Percentiles rank a stretch among this genome's conserved stretches.
These are phyloP conservation scores for Chrysocyon brachyurus DNA, from an alignment of 2,797 vertebrate species.

Conservation along the genomic window DNA sequence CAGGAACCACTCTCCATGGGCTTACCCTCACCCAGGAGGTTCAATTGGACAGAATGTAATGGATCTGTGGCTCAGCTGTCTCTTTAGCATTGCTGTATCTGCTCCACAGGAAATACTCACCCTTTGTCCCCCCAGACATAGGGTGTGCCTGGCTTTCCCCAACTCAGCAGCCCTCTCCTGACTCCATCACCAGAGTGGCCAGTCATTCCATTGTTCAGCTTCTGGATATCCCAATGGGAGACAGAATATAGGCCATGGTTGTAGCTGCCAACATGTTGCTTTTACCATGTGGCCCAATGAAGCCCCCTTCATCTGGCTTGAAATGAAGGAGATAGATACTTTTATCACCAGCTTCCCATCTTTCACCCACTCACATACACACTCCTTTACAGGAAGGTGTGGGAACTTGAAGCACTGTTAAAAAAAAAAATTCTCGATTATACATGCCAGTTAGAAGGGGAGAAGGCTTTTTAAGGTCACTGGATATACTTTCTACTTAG, in stretches of 20 bases:
- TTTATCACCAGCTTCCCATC: neutral
- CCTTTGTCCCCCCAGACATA: neutral
- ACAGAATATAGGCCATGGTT: neutral
- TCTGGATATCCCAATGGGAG: neutral
- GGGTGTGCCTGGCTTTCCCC: neutral
- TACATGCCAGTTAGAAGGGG: conserved; percentile 75
- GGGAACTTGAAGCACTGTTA: neutral
- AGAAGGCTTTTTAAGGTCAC: conserved; percentile 84
- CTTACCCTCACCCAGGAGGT: neutral
- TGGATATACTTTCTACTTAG: conserved; percentile 82
- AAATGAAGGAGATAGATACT: neutral
- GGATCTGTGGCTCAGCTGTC: neutral
- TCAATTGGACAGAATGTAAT: neutral
- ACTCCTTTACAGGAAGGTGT: neutral
- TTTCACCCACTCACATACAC: neutral
- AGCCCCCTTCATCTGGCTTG: neutral
- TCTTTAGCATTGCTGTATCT: neutral
- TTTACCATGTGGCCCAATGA: neutral
- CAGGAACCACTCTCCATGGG: neutral
- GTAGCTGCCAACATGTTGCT: neutral
- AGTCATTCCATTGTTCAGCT: neutral
- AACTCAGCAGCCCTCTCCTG: neutral
- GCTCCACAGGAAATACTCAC: neutral
- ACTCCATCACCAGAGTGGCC: neutral
- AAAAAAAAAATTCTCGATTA: neutral